A percentile compares a stretch with the other conserved stretches of the same genome.
Conservation (phyloP, 1,140 invertebrate genomes). For the Zeugodacus cucurbitae region DNA sequence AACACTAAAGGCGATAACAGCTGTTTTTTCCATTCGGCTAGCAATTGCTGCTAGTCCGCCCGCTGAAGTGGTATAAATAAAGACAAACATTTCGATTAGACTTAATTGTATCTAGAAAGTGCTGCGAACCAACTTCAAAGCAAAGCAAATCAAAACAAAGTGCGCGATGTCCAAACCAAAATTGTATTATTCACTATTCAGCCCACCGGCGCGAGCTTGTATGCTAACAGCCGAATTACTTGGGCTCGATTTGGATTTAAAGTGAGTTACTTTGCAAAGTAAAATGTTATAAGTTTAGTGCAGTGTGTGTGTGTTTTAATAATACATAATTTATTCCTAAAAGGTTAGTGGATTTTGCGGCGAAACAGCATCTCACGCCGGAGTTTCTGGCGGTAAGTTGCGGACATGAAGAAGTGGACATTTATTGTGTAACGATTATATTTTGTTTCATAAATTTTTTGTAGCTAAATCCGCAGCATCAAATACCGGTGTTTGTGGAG, state of each 20-base stretch:
- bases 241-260: conserved; percentile 66
- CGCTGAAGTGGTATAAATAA: background rate
- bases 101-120: background rate
- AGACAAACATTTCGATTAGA: background rate
- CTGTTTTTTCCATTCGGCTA: background rate
- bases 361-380: conserved; percentile 56
- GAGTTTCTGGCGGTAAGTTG: conserved; percentile 55
- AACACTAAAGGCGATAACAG: background rate
- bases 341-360: conserved; percentile 57
- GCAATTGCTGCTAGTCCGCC: background rate
- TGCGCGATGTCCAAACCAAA: conserved; percentile 50
- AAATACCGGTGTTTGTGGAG: conserved; percentile 75
- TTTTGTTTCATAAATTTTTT: conserved; percentile 44
- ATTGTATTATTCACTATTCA: conserved; percentile 67
- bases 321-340: background rate
- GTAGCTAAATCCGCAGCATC: conserved; percentile 74
- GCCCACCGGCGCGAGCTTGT: conserved; percentile 68
- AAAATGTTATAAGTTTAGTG: background rate
- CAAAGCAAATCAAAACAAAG: background rate
- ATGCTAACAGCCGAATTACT: conserved; percentile 67
- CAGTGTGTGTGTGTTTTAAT: background rate
- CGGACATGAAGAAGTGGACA: background rate
- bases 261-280: conserved; percentile 51
- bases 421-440: background rate
- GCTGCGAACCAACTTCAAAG: background rate